Conservation (phyloP, 2,113 vertebrate genomes). For the Takifugu bimaculatus region DNA sequence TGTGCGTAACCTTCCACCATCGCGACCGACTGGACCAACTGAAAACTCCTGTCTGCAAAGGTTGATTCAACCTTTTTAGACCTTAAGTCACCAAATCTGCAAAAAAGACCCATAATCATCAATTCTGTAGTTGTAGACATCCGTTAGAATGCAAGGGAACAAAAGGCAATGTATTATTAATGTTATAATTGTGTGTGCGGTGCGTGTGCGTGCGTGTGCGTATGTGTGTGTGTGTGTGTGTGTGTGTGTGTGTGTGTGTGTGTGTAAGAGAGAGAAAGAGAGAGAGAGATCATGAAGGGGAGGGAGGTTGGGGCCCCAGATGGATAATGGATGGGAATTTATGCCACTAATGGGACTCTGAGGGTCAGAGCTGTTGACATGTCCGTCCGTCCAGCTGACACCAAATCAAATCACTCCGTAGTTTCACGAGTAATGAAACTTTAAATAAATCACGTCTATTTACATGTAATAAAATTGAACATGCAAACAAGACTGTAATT, state of each 20-base stretch:
- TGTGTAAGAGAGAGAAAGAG: not conserved
- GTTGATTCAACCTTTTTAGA: too few relatives aligned
- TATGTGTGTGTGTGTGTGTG: not conserved
- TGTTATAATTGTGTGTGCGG: not conserved
- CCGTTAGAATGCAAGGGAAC: too few relatives aligned
- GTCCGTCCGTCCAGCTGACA: constrained; percentile 40
- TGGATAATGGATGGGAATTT: constrained; percentile 61
- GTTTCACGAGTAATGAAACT: not conserved
- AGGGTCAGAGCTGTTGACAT: constrained; percentile 25
- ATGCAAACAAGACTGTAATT: not conserved
- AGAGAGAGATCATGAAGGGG: not conserved
- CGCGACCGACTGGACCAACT: too few relatives aligned
- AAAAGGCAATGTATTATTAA: too few relatives aligned
- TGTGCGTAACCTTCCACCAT: too few relatives aligned
- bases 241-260: constrained; percentile 16
- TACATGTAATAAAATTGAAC: constrained; percentile 10
- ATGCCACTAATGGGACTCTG: constrained; percentile 22
- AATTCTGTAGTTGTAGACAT: too few relatives aligned
- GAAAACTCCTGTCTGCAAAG: too few relatives aligned
- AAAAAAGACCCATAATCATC: too few relatives aligned
- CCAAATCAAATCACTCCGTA: constrained; percentile 18
- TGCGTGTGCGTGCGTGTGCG: constrained; percentile 13
- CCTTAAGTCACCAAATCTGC: too few relatives aligned
- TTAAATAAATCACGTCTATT: constrained; percentile 19
- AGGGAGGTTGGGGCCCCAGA: constrained; percentile 44